Conservation (phyloP, 2,113 vertebrate species). For the Trogon surrucura region DNA sequence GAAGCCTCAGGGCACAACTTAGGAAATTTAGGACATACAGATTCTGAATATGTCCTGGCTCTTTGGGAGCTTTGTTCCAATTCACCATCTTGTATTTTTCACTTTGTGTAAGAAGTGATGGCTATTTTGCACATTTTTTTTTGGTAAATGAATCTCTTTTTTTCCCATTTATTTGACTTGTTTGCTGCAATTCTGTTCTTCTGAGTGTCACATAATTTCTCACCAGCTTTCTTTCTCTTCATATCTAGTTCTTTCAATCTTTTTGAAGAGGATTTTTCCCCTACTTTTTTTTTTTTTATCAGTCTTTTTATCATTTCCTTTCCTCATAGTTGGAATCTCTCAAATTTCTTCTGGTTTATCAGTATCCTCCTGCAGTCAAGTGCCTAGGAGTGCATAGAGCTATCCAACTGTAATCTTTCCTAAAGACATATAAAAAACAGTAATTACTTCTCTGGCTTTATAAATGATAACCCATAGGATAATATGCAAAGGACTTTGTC, state of each 20-base stretch:
- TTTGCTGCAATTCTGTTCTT: neutral
- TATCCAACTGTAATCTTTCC: neutral
- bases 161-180: neutral
- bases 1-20: neutral
- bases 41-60: neutral
- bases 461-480: neutral
- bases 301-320: neutral
- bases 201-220: neutral
- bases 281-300: neutral
- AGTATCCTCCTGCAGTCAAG: neutral
- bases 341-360: neutral
- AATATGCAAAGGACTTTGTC: neutral
- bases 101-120: neutral
- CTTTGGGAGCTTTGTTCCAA: neutral
- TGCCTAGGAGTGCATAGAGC: neutral
- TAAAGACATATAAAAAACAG: neutral
- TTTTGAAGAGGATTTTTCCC: neutral
- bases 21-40: neutral
- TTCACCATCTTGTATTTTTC: neutral
- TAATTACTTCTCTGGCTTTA: neutral
- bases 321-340: neutral
- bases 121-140: neutral
- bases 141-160: neutral
- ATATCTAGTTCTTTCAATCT: neutral
- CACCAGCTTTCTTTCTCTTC: neutral